A percentile compares a stretch with the other conserved stretches of the same genome.
Conservation (phyloP, 2,113 vertebrate species). For the Oreochromis spilurus region DNA sequence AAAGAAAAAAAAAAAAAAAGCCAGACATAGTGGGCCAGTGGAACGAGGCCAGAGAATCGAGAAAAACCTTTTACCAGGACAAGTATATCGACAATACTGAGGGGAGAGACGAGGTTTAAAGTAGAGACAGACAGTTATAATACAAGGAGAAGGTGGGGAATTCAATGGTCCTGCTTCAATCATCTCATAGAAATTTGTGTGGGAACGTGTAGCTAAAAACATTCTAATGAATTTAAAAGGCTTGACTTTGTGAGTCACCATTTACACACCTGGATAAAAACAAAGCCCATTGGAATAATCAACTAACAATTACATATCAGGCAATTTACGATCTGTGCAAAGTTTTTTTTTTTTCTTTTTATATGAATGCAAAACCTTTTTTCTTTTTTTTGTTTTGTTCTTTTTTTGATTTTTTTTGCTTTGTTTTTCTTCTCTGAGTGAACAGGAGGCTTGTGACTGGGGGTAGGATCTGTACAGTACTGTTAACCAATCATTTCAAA, state of each 20-base stretch:
- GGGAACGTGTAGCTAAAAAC: slow-evolving; percentile 43
- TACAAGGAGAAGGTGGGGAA: slow-evolving; percentile 50
- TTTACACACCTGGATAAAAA: slow-evolving; percentile 51
- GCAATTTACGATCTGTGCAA: slow-evolving; percentile 67
- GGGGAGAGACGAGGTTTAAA: background rate
- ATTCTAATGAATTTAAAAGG: slow-evolving; percentile 63
- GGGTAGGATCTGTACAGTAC: slow-evolving; percentile 65
- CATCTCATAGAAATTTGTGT: slow-evolving; percentile 58
- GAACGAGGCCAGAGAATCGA: background rate
- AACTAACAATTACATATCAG: slow-evolving; percentile 65
- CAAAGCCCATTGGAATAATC: slow-evolving; percentile 54
- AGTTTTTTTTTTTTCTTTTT: slow-evolving; percentile 36
- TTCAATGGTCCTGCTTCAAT: slow-evolving; percentile 74
- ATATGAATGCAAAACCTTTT: slow-evolving; percentile 49
- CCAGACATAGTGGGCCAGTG: slow-evolving; percentile 20
- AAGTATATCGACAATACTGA: slow-evolving; percentile 2
- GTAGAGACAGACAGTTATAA: slow-evolving; percentile 33
- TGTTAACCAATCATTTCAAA: slow-evolving; percentile 76
- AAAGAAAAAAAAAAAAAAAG: background rate
- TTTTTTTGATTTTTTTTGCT: background rate
- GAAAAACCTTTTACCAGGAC: background rate
- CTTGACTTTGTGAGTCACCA: slow-evolving; percentile 42
- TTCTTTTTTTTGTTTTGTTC: background rate
- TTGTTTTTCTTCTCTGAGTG: slow-evolving; percentile 21
- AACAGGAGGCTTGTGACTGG: slow-evolving; percentile 55